Conservation (phyloP, 2,113 vertebrate species). For the Chloroceryle aenea region DNA sequence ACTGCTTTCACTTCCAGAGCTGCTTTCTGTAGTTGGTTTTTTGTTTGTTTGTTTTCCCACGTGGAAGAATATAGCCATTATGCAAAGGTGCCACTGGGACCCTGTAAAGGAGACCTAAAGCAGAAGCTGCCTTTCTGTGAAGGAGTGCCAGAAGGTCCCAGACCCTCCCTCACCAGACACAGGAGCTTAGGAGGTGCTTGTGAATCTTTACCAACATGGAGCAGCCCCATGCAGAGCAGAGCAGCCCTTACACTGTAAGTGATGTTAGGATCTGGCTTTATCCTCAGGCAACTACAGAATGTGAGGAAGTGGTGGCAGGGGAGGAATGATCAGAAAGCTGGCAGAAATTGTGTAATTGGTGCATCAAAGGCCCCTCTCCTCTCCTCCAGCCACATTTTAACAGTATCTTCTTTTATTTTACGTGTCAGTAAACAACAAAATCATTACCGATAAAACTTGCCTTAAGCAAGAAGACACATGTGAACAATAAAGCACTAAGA, state of each 20-base stretch:
- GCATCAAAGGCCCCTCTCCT: constrained; percentile 17
- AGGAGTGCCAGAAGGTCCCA: background rate
- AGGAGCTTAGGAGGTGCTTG: background rate
- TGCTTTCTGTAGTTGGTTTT: background rate
- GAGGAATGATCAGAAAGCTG: background rate
- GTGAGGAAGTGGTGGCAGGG: background rate
- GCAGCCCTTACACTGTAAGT: background rate
- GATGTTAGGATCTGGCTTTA: background rate
- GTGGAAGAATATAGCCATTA: background rate
- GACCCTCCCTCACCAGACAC: background rate
- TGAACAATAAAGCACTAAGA: constrained; percentile 51
- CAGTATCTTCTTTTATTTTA: constrained; percentile 30
- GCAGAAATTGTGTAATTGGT: constrained; percentile 10
- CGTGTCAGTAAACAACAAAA: constrained; percentile 32
- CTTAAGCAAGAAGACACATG: constrained; percentile 51
- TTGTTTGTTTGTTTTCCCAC: background rate
- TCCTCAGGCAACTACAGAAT: background rate
- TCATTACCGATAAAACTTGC: constrained; percentile 43
- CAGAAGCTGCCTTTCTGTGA: background rate
- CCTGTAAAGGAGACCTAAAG: background rate
- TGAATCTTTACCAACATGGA: background rate
- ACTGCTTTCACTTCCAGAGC: background rate
- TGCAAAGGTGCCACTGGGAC: background rate
- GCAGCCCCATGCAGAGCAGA: background rate
- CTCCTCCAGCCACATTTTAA: background rate